phyloP scores from a whole-genome alignment of 2,888 invertebrate species.

The Gisinianus flammeolus region DNA sequence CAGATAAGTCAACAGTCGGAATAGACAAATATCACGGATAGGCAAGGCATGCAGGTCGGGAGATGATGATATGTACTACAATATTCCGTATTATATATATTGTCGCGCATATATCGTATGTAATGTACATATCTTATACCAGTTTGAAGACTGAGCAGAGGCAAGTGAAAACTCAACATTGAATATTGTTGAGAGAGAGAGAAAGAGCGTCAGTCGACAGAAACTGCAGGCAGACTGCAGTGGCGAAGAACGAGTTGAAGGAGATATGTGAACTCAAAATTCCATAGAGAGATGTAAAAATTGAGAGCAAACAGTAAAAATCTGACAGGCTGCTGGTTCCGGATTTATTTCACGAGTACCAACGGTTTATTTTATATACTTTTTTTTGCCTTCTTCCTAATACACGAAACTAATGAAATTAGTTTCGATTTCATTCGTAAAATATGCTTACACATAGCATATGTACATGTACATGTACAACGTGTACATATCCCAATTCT shows the following conservation, averaged over 20 bases:
- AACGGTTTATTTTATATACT: conserved; percentile 1
- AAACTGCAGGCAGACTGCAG: background rate
- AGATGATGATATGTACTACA: too few relatives aligned
- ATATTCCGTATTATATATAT: too few relatives aligned
- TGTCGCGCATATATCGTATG: too few relatives aligned
- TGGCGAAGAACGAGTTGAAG: conserved; percentile 22
- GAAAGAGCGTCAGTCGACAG: too few relatives aligned
- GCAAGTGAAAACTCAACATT: background rate
- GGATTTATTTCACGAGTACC: conserved; percentile 24
- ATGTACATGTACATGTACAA: background rate
- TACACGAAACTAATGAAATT: conserved; percentile 50
- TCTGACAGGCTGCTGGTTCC: conserved; percentile 35
- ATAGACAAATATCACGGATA: too few relatives aligned
- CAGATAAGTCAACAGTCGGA: too few relatives aligned
- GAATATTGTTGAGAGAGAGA: background rate
- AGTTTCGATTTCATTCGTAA: conserved; percentile 53
- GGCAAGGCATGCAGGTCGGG: too few relatives aligned
- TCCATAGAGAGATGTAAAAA: conserved; percentile 37
- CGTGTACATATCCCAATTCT: background rate
- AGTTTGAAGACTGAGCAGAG: background rate
- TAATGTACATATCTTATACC: too few relatives aligned
- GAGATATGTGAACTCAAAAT: conserved; percentile 23
- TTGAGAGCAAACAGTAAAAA: conserved; percentile 39
- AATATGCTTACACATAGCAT: conserved; percentile 40
- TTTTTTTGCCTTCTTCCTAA: background rate